Evolutionary conservation across 2,888 invertebrate genomes (phyloP).

Genomic region (Chydorus sphaericus): DNA sequence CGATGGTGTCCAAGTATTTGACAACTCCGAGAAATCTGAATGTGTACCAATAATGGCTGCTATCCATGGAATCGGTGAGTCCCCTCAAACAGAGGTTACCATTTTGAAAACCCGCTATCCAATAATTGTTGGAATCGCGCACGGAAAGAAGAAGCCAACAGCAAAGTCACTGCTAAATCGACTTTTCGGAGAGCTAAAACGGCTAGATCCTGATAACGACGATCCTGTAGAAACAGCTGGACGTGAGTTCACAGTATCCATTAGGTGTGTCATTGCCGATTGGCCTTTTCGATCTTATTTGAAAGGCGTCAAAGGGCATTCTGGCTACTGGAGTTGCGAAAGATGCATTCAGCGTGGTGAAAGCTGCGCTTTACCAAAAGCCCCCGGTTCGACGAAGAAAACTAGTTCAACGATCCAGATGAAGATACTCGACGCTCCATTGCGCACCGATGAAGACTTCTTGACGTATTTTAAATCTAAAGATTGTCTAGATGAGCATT

Average conservation of each 20-base stretch:
- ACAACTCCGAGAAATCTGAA: background rate
- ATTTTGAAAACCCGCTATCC: background rate
- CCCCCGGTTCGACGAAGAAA: too few relatives aligned
- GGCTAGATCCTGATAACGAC: background rate
- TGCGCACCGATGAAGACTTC: background rate
- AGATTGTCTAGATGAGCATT: background rate
- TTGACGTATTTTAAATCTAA: background rate
- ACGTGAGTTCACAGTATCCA: background rate
- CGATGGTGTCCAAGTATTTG: background rate
- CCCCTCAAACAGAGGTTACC: background rate
- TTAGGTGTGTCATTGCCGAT: conserved; percentile 4
- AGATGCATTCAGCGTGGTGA: background rate
- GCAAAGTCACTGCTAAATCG: background rate
- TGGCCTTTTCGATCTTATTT: background rate
- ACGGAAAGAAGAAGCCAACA: background rate
- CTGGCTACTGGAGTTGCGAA: background rate
- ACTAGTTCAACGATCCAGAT: conserved; percentile 4
- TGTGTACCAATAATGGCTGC: background rate
- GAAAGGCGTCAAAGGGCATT: background rate
- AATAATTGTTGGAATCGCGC: background rate
- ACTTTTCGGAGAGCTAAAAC: background rate
- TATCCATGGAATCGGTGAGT: background rate
- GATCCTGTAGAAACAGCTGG: background rate
- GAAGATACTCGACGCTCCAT: background rate
- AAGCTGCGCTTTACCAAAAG: background rate